Conservation (phyloP, 2,797 vertebrate species). For the Miopithecus talapoin region DNA sequence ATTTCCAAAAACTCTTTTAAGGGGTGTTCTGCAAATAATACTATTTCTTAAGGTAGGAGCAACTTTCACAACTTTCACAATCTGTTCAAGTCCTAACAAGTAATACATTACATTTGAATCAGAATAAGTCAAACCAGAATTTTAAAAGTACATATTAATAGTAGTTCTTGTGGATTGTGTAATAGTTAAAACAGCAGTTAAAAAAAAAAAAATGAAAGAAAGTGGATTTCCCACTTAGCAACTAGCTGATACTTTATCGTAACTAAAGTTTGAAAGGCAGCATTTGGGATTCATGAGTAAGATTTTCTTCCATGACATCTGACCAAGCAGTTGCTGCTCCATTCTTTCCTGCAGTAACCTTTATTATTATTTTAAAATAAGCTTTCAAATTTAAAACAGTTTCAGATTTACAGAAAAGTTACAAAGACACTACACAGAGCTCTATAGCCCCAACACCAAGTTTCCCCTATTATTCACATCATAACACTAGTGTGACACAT, state of each 20-base stretch:
- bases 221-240: neutral
- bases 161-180: neutral
- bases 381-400: neutral
- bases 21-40: constrained; percentile 22
- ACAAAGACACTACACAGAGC: neutral
- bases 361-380: neutral
- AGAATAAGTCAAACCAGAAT: constrained; percentile 27
- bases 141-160: constrained; percentile 9
- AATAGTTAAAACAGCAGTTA: constrained; percentile 1
- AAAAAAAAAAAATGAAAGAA: neutral
- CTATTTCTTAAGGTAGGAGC: constrained; percentile 17
- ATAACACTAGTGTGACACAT: neutral
- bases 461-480: neutral
- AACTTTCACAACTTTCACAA: constrained; percentile 38
- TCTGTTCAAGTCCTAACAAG: constrained; percentile 16
- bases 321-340: neutral
- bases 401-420: constrained; percentile 28
- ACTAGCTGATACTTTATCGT: neutral
- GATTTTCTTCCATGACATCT: neutral
- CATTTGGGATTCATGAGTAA: neutral
- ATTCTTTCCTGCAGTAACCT: neutral
- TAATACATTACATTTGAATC: constrained; percentile 43
- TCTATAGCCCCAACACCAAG: neutral
- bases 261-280: constrained; percentile 10
- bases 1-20: constrained; percentile 49